Evolutionary conservation across 2,113 vertebrate genomes (phyloP).

Genomic region (Nymphicus hollandicus): DNA sequence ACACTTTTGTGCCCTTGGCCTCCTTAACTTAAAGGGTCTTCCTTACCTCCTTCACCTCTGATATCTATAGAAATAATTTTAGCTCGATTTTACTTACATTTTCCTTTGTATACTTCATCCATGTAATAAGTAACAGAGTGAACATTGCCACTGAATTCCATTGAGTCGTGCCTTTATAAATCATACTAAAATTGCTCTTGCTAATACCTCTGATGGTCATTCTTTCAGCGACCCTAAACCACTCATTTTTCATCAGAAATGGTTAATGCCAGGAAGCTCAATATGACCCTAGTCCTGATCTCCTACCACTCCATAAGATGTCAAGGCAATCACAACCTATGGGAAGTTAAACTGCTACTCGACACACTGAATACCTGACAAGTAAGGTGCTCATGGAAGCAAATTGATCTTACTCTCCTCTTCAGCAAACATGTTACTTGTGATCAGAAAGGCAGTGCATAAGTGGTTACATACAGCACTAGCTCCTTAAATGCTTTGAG

Average conservation of each 20-base stretch:
- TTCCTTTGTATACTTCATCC: neutral
- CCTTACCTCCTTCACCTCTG: neutral
- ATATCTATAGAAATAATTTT: neutral
- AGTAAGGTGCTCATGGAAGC: neutral
- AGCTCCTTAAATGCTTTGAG: slow-evolving; percentile 13
- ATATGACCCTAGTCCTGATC: neutral
- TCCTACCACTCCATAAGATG: neutral
- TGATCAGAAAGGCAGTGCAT: neutral
- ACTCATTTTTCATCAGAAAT: neutral
- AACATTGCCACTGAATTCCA: neutral
- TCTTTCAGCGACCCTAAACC: neutral
- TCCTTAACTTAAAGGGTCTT: neutral
- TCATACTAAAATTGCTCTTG: neutral
- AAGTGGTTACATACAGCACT: neutral
- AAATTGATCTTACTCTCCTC: neutral
- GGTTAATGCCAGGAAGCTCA: neutral
- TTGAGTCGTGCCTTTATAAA: neutral
- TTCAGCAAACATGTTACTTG: neutral
- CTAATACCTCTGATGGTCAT: neutral
- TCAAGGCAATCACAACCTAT: neutral
- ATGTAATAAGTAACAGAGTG: neutral
- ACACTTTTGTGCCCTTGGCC: neutral
- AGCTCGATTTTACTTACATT: neutral
- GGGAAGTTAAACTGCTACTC: neutral
- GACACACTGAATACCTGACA: neutral